phyloP scores from a whole-genome alignment of 2,888 invertebrate species.

The Agriopis leucophaearia region DNA sequence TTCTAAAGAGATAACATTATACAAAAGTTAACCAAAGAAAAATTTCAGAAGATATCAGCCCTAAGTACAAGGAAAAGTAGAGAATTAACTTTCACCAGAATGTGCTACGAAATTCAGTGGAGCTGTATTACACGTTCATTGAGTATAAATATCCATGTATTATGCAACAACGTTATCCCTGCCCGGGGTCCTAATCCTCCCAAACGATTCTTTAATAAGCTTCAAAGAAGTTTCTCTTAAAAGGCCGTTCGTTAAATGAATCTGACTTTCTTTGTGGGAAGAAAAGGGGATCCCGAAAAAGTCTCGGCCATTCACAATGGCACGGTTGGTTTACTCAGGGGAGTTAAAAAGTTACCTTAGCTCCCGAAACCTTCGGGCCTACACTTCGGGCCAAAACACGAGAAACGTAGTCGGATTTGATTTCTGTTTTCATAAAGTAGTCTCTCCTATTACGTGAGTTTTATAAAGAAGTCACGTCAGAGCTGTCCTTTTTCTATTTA shows the following conservation, averaged over 20 bases:
- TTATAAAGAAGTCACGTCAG: constrained; percentile 30
- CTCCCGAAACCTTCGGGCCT: constrained; percentile 52
- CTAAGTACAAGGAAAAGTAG: constrained; percentile 15
- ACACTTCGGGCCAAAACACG: constrained; percentile 52
- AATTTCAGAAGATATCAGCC: background rate
- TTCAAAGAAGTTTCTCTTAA: constrained; percentile 74
- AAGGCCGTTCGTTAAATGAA: constrained; percentile 75
- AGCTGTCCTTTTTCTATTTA: constrained; percentile 29
- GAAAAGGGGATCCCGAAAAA: constrained; percentile 73
- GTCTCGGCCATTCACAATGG: constrained; percentile 71
- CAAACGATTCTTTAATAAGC: constrained; percentile 76
- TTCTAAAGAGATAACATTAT: background rate
- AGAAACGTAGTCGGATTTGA: constrained; percentile 65
- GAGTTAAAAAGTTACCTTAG: constrained; percentile 72
- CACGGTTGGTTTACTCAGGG: constrained; percentile 71
- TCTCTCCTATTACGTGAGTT: constrained; percentile 34
- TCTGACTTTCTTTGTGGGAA: constrained; percentile 75
- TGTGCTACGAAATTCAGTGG: constrained; percentile 18
- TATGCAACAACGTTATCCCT: constrained; percentile 55
- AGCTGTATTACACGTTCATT: constrained; percentile 30
- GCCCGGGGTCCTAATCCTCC: constrained; percentile 63
- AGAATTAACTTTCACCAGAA: constrained; percentile 16
- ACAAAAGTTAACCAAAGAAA: background rate
- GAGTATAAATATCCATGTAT: constrained; percentile 42
- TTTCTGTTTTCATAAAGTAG: constrained; percentile 48